Base-by-base conservation (phyloP, 2,888 invertebrate genomes). In the Cheilosia variabilis region DNA sequence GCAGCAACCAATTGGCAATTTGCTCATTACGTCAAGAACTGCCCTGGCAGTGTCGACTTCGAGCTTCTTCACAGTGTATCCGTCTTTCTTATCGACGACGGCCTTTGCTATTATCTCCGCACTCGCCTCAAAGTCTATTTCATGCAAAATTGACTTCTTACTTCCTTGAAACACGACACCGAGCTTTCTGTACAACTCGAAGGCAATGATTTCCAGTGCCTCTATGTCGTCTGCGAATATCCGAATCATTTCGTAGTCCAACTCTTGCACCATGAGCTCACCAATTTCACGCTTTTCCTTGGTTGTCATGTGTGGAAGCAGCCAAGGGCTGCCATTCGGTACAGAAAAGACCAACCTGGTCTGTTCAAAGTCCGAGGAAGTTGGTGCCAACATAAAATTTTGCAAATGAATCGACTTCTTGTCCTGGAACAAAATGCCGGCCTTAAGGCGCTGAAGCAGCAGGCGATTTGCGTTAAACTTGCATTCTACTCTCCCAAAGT, bases 401-500 rank as follows among this genome's bases (percentile, higher is more conserved):
- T 88, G 81, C 2, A 88, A 71, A 72, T 88, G 82, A 22, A 88
- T 19, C 0, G 79, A 50, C 17, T 82, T 88, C 6, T 78, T 72
- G 5, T 60, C 66, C 10, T 86, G 76, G 27, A 76, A 75, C 24
- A 92, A 71, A 82, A 89, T 82, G 6, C 78, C 76, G 4, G 78
- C 88, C 69, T 88, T 89, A 6, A 78, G 43, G 41, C 88, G 88
- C 87, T 92, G 92, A 41, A 91, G 45, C 22, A 90, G 88, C 41
- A 92, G 68, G 0, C 90, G 89, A 86, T 91, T 90, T 31, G 91
- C 86, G 2, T 90, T 89, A 57, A 88, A 88, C 17, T 92, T 91
- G 55, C 91, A 91, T 5, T 88, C 84, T 3, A 87, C 87, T 62
- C 91, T 90, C 15, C 92, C 92, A 73, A 92, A 92, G 43, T 92